These are phyloP conservation scores for Meiosimyza platycephala DNA, from an alignment of 2,888 invertebrate genomes.

Conservation along the genomic window DNA sequence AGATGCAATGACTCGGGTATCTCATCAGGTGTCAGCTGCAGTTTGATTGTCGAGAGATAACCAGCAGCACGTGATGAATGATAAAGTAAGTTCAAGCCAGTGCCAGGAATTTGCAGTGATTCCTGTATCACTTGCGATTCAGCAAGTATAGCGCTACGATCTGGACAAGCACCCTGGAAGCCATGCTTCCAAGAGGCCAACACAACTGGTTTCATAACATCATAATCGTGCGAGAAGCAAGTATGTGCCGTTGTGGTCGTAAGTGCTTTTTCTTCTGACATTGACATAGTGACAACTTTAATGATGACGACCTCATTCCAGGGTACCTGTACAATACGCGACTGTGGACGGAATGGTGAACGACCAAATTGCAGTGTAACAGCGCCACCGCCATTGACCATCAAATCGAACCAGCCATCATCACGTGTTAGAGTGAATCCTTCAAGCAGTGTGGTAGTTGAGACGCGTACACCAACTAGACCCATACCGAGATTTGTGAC, in stretches of 20 bases:
- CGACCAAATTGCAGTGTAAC: slow-evolving; percentile 95
- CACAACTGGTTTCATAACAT: slow-evolving; percentile 92
- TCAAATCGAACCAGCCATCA: slow-evolving; percentile 96
- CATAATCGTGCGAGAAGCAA: slow-evolving; percentile 90
- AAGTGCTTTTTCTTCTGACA: slow-evolving; percentile 81
- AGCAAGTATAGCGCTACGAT: slow-evolving; percentile 88
- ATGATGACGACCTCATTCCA: slow-evolving; percentile 99
- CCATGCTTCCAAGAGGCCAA: slow-evolving; percentile 95
- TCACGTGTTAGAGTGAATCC: slow-evolving; percentile 94
- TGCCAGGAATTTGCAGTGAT: slow-evolving; percentile 92
- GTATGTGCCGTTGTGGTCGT: slow-evolving; percentile 77
- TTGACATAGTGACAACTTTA: slow-evolving; percentile 85
- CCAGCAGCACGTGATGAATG: slow-evolving; percentile 95
- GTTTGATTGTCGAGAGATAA: slow-evolving; percentile 90
- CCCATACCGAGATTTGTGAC: slow-evolving; percentile 92
- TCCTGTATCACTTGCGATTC: slow-evolving; percentile 96
- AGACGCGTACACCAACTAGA: slow-evolving; percentile 94
- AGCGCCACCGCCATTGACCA: slow-evolving; percentile 99
- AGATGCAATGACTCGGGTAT: slow-evolving; percentile 84
- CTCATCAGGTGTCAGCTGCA: slow-evolving; percentile 87
- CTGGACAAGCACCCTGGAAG: slow-evolving; percentile 94
- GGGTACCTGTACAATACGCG: slow-evolving; percentile 90
- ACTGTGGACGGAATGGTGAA: slow-evolving; percentile 88
- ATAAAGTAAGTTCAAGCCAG: slow-evolving; percentile 94
- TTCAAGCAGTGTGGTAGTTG: slow-evolving; percentile 92